These are phyloP conservation scores for Cephus cinctus DNA, from an alignment of 1,140 invertebrate species.

Conservation along the genomic window DNA sequence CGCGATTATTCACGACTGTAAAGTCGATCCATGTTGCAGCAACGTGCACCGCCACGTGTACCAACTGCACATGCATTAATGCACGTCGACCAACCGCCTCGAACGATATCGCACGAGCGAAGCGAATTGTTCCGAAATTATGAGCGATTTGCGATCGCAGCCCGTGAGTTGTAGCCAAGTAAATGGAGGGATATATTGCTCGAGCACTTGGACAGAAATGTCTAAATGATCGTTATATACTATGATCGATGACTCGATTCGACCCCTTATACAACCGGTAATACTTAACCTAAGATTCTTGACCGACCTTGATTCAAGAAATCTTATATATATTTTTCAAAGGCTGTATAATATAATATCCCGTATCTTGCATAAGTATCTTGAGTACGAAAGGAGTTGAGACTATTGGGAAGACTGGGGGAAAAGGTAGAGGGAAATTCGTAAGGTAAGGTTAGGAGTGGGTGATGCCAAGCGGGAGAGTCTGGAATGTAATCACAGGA, in stretches of 20 bases:
- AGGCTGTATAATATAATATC: too few relatives aligned
- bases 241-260: constrained; percentile 29
- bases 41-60: constrained; percentile 9
- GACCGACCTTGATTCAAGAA: too few relatives aligned
- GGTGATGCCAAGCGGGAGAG: constrained; percentile 31
- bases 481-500: constrained; percentile 45
- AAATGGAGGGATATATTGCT: constrained; percentile 36
- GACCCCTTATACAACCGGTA: too few relatives aligned
- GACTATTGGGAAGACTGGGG: constrained; percentile 7
- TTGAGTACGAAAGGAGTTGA: constrained; percentile 29
- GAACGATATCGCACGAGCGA: constrained; percentile 12
- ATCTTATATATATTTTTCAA: too few relatives aligned
- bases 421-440: constrained; percentile 32
- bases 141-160: constrained; percentile 30
- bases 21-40: not conserved
- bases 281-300: too few relatives aligned
- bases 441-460: constrained; percentile 27
- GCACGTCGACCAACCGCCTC: not conserved
- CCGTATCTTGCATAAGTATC: too few relatives aligned
- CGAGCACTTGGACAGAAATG: constrained; percentile 17
- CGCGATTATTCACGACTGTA: constrained; percentile 19
- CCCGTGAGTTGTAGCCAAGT: constrained; percentile 23
- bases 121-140: constrained; percentile 35
- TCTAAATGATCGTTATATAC: constrained; percentile 22
- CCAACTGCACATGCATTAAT: constrained; percentile 14